Conservation (phyloP, 2,888 invertebrate species). For the Pseudolycoriella hygida region DNA sequence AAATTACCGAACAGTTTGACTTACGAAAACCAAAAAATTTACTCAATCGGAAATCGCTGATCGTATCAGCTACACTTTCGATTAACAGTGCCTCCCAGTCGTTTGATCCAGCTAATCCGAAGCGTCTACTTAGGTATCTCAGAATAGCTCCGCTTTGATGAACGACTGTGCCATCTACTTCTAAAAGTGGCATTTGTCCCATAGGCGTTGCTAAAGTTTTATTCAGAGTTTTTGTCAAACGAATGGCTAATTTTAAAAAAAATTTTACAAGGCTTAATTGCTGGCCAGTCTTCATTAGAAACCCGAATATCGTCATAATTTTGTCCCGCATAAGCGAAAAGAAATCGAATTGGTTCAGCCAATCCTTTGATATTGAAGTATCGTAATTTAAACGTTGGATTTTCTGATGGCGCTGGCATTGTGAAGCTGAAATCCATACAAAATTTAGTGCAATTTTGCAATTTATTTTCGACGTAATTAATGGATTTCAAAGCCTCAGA, state of each 20-base stretch:
- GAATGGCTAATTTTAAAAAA: no score
- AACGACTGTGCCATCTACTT: conserved; percentile 31
- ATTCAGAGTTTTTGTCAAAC: no score
- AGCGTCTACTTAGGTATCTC: conserved; percentile 33
- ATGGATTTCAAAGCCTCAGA: no score
- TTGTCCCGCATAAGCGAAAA: conserved; percentile 25
- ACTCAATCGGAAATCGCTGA: conserved; percentile 33
- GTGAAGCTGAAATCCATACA: no score
- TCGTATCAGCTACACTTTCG: conserved; percentile 32
- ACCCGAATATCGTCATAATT: conserved; percentile 34
- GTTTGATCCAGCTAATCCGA: conserved; percentile 28
- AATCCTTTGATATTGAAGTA: conserved; percentile 35
- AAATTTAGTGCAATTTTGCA: no score
- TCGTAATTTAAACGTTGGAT: conserved; percentile 23
- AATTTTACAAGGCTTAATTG: conserved; percentile 29
- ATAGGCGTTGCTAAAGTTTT: conserved; percentile 6
- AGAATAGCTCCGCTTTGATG: conserved; percentile 33
- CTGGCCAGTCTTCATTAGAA: conserved; percentile 24
- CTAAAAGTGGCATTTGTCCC: conserved; percentile 13
- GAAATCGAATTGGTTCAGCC: conserved; percentile 29
- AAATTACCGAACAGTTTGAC: background rate
- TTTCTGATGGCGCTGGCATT: background rate
- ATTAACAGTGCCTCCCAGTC: conserved; percentile 35
- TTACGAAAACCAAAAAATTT: conserved; percentile 10
- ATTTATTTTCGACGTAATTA: no score